These are phyloP conservation scores for Heterotilapia buettikoferi DNA, from an alignment of 2,113 vertebrate species.

Conservation along the genomic window DNA sequence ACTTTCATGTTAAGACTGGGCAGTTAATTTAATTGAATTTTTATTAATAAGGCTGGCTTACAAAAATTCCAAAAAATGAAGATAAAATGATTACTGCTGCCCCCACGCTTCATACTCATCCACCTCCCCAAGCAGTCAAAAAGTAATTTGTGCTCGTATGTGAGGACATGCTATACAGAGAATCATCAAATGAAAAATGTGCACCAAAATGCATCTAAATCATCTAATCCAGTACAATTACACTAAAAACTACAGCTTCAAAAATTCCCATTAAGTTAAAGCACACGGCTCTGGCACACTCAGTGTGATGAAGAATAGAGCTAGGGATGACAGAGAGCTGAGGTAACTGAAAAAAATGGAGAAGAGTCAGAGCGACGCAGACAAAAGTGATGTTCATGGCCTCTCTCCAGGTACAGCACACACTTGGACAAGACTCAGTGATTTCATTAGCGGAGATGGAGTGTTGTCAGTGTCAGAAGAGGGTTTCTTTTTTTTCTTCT, in stretches of 20 bases:
- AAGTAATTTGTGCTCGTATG: not conserved
- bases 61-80: not conserved
- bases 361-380: not conserved
- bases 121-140: not conserved
- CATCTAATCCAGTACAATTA: not conserved
- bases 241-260: not conserved
- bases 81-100: not conserved
- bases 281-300: not conserved
- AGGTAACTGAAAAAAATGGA: not conserved
- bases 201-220: not conserved
- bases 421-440: slow-evolving; percentile 38
- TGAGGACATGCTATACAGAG: not conserved
- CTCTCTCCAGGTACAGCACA: slow-evolving; percentile 29
- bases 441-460: slow-evolving; percentile 56
- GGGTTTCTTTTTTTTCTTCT: not conserved
- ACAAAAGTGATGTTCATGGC: slow-evolving; percentile 40
- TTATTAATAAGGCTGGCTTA: not conserved
- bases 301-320: not conserved
- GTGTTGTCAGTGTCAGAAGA: not conserved
- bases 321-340: not conserved
- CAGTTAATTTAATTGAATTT: not conserved
- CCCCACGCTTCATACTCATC: not conserved
- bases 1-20: not conserved
- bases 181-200: not conserved
- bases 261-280: not conserved